Evolutionary conservation across 2,888 invertebrate species (phyloP).

Genomic region (Automeris io): DNA sequence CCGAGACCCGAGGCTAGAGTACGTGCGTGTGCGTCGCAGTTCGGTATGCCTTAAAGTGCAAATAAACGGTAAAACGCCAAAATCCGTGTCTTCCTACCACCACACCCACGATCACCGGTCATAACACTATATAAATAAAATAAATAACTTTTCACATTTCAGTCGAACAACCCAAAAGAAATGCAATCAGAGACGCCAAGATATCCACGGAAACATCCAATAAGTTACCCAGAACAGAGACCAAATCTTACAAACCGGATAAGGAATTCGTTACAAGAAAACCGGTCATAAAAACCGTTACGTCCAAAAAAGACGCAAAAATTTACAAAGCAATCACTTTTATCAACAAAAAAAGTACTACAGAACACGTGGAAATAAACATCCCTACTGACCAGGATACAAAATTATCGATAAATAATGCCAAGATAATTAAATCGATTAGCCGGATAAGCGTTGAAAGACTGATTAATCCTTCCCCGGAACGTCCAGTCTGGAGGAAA

Average conservation of each 20-base stretch:
- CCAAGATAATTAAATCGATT: slow-evolving; percentile 9
- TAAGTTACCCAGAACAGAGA: neutral
- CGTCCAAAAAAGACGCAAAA: slow-evolving; percentile 25
- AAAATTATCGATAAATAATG: slow-evolving; percentile 11
- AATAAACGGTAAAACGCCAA: too few relatives aligned
- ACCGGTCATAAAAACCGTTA: slow-evolving; percentile 38
- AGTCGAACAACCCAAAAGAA: slow-evolving; percentile 1
- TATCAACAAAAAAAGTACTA: slow-evolving; percentile 27
- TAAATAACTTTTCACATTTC: neutral
- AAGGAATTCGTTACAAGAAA: slow-evolving; percentile 17
- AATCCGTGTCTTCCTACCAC: too few relatives aligned
- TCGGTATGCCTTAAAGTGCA: too few relatives aligned
- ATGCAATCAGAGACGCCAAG: slow-evolving; percentile 8
- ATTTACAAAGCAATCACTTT: slow-evolving; percentile 48
- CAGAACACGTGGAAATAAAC: slow-evolving; percentile 31
- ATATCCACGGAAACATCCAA: slow-evolving; percentile 8
- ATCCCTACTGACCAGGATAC: slow-evolving; percentile 27
- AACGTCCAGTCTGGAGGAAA: slow-evolving; percentile 7
- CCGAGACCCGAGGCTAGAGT: too few relatives aligned
- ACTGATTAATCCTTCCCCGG: neutral
- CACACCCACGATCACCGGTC: too few relatives aligned
- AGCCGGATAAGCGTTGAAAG: slow-evolving; percentile 14
- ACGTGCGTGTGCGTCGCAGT: too few relatives aligned
- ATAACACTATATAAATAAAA: neutral
- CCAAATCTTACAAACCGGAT: slow-evolving; percentile 1